Percentiles rank a stretch among this genome's conserved stretches.
Conservation (phyloP, 2,888 invertebrate species). For the Agrotis ipsilon region DNA sequence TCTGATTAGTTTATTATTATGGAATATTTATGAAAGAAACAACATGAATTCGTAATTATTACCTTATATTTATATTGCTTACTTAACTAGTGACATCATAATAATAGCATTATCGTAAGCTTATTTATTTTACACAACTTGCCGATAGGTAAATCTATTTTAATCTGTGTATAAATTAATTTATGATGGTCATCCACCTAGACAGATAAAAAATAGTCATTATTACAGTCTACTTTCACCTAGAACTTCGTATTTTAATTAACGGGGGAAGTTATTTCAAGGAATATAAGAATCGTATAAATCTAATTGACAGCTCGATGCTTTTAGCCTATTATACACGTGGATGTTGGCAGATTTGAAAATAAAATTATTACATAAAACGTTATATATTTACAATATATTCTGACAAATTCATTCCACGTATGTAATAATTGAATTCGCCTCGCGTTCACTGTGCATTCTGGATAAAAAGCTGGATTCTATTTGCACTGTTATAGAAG, state of each 20-base stretch:
- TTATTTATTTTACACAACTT: slow-evolving; percentile 91
- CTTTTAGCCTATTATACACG: slow-evolving; percentile 87
- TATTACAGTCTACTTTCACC: slow-evolving; percentile 88
- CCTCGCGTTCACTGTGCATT: slow-evolving; percentile 85
- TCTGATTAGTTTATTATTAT: slow-evolving; percentile 30
- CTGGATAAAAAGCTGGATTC: slow-evolving; percentile 59
- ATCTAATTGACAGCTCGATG: slow-evolving; percentile 89
- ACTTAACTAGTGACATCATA: slow-evolving; percentile 91
- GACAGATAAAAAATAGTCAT: slow-evolving; percentile 90
- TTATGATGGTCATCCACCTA: slow-evolving; percentile 90
- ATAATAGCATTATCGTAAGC: slow-evolving; percentile 90
- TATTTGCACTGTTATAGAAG: slow-evolving; percentile 58
- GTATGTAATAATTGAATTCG: slow-evolving; percentile 83
- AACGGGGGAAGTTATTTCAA: slow-evolving; percentile 84
- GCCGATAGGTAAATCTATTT: slow-evolving; percentile 90
- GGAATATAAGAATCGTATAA: slow-evolving; percentile 87
- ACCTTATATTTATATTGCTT: slow-evolving; percentile 91
- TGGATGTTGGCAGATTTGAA: slow-evolving; percentile 87
- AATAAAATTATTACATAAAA: slow-evolving; percentile 88
- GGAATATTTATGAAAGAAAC: slow-evolving; percentile 75
- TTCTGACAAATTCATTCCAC: slow-evolving; percentile 86
- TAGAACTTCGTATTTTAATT: slow-evolving; percentile 83
- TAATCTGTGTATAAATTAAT: slow-evolving; percentile 90
- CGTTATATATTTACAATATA: slow-evolving; percentile 89
- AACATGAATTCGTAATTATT: slow-evolving; percentile 79